Evolutionary conservation across 1,140 invertebrate genomes (phyloP), one percentile per base, ranked within the genome.

Genomic region (Riptortus pedestris): DNA sequence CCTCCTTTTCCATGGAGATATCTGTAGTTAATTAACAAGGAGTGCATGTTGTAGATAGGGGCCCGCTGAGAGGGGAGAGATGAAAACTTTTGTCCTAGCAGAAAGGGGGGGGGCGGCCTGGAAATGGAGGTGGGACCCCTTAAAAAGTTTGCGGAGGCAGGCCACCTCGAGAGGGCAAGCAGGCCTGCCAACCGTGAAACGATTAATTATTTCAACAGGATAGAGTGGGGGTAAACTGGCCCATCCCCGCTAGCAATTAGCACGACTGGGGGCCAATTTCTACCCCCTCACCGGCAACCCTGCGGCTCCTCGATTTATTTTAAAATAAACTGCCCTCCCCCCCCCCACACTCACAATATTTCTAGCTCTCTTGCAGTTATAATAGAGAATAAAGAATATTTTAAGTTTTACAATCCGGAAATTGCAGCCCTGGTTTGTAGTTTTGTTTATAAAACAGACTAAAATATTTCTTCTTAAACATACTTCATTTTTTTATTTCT

Each of bases 171-270:
- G 31, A 38, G 31, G 31, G 14, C 31, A 14, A 38, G 5, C 18
- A 55, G 51, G 22, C 24, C 24, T 55, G 51, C 51, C 51, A 55
- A 55, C 18, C 51, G 51, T 55, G 24, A 55, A 55, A 55, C 51
- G 51, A 55, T 55, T 55, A 55, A 55, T 55, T 55, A 55, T 55
- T 55, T 55, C 51, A 55, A 55, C 51, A 55, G 22, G 45, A 47
- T 20, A 47, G 18, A 47, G 22, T 22, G 18, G 45, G 45, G 45
- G 45, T 47, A n/a, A 22, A 12, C 43, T 12, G 43, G 43, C 14
- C n/a, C 45, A n/a, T 47, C 22, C 45, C 9, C n/a, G n/a, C 45
- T 47, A 47, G n/a, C 45, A 47, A 47, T 47, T 47, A 47, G 45
- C 9, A 47, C n/a, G 4, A 2, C 45, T 22, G n/a, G n/a, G n/a